Conservation (phyloP, 2,888 invertebrate species). For the Philopedon plagiatum region DNA sequence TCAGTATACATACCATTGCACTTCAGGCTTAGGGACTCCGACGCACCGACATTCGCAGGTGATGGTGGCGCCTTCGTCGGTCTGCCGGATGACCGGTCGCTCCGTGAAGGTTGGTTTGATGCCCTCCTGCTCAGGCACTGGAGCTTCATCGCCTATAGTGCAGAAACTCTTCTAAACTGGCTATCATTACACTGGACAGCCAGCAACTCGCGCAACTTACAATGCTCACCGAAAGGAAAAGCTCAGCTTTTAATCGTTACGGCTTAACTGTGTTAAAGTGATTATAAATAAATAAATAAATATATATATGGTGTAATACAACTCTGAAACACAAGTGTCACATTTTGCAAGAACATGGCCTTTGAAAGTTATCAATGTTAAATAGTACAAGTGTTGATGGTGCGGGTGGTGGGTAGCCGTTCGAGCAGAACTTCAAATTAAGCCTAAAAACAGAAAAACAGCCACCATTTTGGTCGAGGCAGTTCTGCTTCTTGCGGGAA, state of each 20-base stretch:
- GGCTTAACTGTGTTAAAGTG: constrained; percentile 63
- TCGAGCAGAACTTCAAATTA: constrained; percentile 56
- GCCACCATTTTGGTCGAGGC: constrained; percentile 51
- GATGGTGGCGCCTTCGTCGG: constrained; percentile 95
- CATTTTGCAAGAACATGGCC: constrained; percentile 70
- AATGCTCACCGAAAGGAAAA: constrained; percentile 67
- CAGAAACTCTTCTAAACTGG: constrained; percentile 68
- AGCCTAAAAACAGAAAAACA: constrained; percentile 60
- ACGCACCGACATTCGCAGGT: constrained; percentile 98
- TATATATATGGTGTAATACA: constrained; percentile 58
- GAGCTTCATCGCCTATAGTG: constrained; percentile 94
- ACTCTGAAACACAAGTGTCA: constrained; percentile 63
- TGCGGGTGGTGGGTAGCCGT: constrained; percentile 56
- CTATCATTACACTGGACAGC: constrained; percentile 66
- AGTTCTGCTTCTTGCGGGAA: constrained; percentile 35
- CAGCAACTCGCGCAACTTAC: constrained; percentile 68
- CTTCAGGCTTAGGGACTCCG: constrained; percentile 95
- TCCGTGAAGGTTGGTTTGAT: constrained; percentile 98
- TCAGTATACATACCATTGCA: constrained; percentile 85
- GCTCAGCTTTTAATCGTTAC: constrained; percentile 69
- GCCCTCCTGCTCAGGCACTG: constrained; percentile 92
- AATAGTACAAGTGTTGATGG: constrained; percentile 58
- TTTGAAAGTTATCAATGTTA: constrained; percentile 61
- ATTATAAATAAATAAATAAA: constrained; percentile 53
- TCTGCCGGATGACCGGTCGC: constrained; percentile 97